Conservation (phyloP, 2,888 invertebrate genomes). For the Ormyrus nitidulus region DNA sequence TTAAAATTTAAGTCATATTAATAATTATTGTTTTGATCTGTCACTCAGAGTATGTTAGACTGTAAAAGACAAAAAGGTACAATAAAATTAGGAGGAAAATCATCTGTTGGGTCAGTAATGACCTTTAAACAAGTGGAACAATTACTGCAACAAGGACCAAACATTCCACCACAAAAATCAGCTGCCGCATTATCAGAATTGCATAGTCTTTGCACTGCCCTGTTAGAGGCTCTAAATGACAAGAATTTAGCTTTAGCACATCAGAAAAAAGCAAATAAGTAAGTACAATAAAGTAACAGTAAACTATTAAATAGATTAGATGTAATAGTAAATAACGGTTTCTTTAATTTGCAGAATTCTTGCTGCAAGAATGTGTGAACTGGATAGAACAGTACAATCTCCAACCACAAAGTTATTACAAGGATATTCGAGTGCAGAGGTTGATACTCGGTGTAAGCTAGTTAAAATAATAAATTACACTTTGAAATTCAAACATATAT, state of each 20-base stretch:
- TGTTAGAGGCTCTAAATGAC: constrained; percentile 90
- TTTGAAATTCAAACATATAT: not conserved
- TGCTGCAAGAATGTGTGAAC: constrained; percentile 87
- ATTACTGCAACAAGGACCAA: constrained; percentile 81
- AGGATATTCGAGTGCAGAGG: constrained; percentile 78
- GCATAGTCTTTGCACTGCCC: constrained; percentile 85
- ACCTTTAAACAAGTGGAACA: constrained; percentile 90
- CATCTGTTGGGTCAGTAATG: constrained; percentile 83
- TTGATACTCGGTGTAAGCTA: constrained; percentile 72
- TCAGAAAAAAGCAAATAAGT: constrained; percentile 88
- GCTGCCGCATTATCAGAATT: constrained; percentile 85
- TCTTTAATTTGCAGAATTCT: constrained; percentile 80
- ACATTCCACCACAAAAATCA: constrained; percentile 78
- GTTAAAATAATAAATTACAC: constrained; percentile 52
- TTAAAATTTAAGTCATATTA: not conserved
- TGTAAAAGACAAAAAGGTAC: constrained; percentile 85
- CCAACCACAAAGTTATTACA: constrained; percentile 83
- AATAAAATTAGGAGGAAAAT: constrained; percentile 81
- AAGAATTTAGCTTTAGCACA: constrained; percentile 90
- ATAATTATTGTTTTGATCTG: constrained; percentile 25
- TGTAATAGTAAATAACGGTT: constrained; percentile 7
- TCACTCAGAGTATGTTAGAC: constrained; percentile 82
- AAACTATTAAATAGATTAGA: not conserved
- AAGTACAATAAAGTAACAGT: constrained; percentile 22
- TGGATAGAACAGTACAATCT: constrained; percentile 86